phyloP scores from a whole-genome alignment of 2,113 vertebrate species.

The Thinocorus orbignyianus region DNA sequence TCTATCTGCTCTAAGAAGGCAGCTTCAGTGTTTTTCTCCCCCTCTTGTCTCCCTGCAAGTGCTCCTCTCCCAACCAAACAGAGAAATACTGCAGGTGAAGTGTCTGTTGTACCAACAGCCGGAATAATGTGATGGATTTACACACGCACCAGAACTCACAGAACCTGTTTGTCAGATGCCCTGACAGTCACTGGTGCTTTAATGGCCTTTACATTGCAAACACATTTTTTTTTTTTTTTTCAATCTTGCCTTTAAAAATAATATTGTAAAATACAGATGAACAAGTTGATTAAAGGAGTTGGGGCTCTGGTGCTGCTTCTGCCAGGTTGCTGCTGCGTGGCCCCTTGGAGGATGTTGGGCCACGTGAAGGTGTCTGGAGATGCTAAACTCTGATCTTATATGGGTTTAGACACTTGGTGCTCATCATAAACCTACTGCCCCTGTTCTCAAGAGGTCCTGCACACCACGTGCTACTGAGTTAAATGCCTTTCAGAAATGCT shows the following conservation, averaged over 20 bases:
- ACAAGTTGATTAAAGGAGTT: background rate
- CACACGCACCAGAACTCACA: background rate
- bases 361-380: background rate
- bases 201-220: background rate
- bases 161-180: conserved; percentile 34
- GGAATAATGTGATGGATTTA: background rate
- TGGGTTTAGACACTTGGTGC: background rate
- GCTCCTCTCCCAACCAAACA: background rate
- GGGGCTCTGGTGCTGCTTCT: background rate
- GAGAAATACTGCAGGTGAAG: background rate
- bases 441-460: background rate
- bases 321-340: background rate
- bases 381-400: background rate
- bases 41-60: background rate
- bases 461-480: fast-evolving
- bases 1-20: background rate
- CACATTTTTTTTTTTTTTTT: background rate
- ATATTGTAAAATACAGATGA: background rate
- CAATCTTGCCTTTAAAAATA: background rate
- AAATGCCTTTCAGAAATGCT: background rate
- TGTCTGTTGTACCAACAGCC: background rate
- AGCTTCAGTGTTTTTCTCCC: no score
- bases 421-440: background rate
- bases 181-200: background rate
- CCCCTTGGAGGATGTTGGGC: background rate